Conservation (phyloP, 2,113 vertebrate genomes). For the Calyptommatus sinebrachiatus region DNA sequence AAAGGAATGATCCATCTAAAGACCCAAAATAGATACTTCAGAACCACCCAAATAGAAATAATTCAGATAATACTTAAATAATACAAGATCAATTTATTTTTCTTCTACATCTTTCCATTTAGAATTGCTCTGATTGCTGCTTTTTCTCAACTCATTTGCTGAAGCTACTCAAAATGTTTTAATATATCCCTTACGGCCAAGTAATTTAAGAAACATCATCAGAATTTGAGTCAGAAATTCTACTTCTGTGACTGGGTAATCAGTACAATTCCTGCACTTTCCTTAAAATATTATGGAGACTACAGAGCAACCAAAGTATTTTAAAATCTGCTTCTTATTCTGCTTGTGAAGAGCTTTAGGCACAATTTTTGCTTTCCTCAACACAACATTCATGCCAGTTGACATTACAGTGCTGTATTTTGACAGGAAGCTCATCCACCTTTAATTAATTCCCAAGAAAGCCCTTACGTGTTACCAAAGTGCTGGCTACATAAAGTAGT, state of each 20-base stretch:
- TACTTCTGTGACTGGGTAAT: background rate
- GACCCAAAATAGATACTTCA: too few species aligned
- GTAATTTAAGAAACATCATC: slow-evolving; percentile 3
- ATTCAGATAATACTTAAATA: too few species aligned
- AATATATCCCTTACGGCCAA: background rate
- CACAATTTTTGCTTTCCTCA: slow-evolving; percentile 23
- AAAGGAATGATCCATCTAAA: too few species aligned
- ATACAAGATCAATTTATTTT: too few species aligned
- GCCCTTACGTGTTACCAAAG: background rate
- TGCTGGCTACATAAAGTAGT: background rate
- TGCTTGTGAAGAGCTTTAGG: slow-evolving; percentile 23
- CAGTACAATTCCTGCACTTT: background rate
- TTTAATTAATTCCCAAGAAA: slow-evolving; percentile 39
- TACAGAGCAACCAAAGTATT: background rate
- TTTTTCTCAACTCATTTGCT: background rate
- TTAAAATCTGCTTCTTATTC: slow-evolving; percentile 16
- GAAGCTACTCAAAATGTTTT: background rate
- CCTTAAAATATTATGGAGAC: background rate
- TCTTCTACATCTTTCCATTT: too few species aligned
- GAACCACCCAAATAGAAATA: too few species aligned
- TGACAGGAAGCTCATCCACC: slow-evolving; percentile 12
- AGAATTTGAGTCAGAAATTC: background rate
- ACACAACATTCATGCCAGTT: slow-evolving; percentile 3
- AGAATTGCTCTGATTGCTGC: background rate
- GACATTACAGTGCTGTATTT: background rate